These are phyloP conservation scores for Meriones unguiculatus DNA, from an alignment of 2,113 vertebrate species.

Conservation along the genomic window DNA sequence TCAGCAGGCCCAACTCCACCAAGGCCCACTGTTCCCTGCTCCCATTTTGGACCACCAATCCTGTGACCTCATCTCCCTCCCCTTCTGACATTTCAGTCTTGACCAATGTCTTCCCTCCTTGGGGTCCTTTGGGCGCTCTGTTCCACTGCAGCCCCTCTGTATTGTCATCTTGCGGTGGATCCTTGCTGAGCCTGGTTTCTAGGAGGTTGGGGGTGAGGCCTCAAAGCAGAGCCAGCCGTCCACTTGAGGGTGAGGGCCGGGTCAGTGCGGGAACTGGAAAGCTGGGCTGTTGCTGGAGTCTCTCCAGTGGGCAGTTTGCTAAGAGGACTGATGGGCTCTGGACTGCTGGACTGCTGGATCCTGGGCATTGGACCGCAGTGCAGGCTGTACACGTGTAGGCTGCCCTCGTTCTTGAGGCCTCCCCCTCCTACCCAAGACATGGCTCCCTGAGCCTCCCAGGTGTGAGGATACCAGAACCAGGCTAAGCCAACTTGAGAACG, in stretches of 20 bases:
- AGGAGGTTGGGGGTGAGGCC: not conserved
- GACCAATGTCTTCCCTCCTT: not conserved
- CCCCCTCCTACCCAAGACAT: not conserved
- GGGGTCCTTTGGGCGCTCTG: not conserved
- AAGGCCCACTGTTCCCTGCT: not conserved
- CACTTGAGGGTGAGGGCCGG: too few species aligned
- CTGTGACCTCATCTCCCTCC: rapidly evolving
- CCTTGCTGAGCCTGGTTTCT: too few species aligned
- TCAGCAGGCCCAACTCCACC: rapidly evolving
- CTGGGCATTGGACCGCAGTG: not conserved
- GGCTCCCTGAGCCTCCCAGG: not conserved
- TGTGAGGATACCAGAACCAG: not conserved
- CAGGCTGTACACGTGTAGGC: too few species aligned
- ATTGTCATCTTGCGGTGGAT: rapidly evolving
- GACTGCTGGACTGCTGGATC: too few species aligned
- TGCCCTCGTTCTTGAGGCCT: too few species aligned
- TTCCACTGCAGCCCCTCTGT: not conserved
- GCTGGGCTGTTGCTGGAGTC: rapidly evolving
- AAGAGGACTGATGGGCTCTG: rapidly evolving
- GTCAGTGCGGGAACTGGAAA: rapidly evolving
- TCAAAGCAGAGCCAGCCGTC: not conserved
- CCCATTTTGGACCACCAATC: not conserved
- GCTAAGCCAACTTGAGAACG: not conserved
- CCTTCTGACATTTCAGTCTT: rapidly evolving
- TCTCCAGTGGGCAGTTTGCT: rapidly evolving